Evolutionary conservation across 2,113 vertebrate genomes (phyloP).

Genomic region (Anguilla rostrata): DNA sequence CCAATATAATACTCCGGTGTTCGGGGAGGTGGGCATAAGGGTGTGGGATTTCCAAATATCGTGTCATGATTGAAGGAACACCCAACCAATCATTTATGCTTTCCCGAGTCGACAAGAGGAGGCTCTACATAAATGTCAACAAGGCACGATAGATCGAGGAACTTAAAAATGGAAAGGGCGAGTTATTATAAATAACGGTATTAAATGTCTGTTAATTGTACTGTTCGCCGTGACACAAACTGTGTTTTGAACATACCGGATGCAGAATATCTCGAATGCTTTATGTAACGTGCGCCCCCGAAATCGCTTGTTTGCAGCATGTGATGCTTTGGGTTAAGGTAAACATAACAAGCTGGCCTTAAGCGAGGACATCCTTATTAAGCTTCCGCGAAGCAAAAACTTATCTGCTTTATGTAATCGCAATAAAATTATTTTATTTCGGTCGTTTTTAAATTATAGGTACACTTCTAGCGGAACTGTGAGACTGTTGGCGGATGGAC

Average conservation of each 20-base stretch:
- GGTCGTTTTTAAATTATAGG: neutral
- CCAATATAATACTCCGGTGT: conserved; percentile 51
- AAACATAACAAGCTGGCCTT: neutral
- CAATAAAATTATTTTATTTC: neutral
- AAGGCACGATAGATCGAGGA: conserved; percentile 50
- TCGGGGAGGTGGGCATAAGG: neutral
- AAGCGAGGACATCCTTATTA: neutral
- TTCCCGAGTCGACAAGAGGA: conserved; percentile 9
- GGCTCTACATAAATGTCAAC: conserved; percentile 60
- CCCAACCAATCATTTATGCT: conserved; percentile 46
- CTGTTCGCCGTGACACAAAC: neutral
- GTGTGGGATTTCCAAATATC: neutral
- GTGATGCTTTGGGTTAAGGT: neutral
- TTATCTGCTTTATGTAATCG: neutral
- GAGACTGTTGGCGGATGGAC: neutral
- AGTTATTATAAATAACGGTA: neutral
- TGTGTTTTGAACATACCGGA: neutral
- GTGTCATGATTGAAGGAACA: conserved; percentile 33
- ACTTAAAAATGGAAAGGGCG: conserved; percentile 34
- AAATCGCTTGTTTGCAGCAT: neutral
- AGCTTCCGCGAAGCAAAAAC: neutral
- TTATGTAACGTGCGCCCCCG: neutral
- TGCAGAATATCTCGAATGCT: neutral
- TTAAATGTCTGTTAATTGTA: neutral
- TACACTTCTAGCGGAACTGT: neutral